Percentiles rank a stretch among this genome's conserved stretches.
Evolutionary conservation across 2,797 vertebrate genomes (phyloP).

Genomic region (Hapalemur alaotrensis): DNA sequence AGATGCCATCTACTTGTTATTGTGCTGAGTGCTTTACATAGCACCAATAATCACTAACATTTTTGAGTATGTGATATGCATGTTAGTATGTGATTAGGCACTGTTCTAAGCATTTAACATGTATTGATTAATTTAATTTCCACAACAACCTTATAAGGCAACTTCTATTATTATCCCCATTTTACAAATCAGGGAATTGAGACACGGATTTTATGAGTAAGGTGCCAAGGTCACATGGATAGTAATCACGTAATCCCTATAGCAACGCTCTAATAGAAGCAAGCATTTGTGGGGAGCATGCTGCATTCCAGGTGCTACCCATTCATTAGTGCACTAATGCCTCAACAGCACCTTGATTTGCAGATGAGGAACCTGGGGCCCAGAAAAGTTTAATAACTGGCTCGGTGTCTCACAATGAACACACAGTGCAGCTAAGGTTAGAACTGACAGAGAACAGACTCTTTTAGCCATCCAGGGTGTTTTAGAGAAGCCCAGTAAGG

Average conservation of each 20-base stretch:
- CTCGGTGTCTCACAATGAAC: not conserved
- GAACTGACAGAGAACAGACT: not conserved
- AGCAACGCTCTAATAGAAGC: not conserved
- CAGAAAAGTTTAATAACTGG: not conserved
- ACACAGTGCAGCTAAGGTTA: not conserved
- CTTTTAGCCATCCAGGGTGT: not conserved
- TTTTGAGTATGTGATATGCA: not conserved
- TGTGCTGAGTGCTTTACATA: not conserved
- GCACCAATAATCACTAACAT: not conserved
- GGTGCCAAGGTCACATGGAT: not conserved
- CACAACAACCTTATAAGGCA: not conserved
- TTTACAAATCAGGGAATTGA: not conserved
- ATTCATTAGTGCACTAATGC: rapidly evolving
- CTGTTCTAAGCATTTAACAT: not conserved
- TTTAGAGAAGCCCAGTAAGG: not conserved
- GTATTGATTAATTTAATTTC: not conserved
- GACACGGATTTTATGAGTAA: not conserved
- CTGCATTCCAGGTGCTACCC: not conserved
- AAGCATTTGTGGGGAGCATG: not conserved
- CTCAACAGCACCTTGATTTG: not conserved
- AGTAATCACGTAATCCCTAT: not conserved
- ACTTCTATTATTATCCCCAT: not conserved
- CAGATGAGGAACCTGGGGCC: not conserved
- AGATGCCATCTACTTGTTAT: not conserved
- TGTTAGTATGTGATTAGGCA: not conserved